Conservation (phyloP, 1,140 invertebrate species). For the Papilio machaon region DNA sequence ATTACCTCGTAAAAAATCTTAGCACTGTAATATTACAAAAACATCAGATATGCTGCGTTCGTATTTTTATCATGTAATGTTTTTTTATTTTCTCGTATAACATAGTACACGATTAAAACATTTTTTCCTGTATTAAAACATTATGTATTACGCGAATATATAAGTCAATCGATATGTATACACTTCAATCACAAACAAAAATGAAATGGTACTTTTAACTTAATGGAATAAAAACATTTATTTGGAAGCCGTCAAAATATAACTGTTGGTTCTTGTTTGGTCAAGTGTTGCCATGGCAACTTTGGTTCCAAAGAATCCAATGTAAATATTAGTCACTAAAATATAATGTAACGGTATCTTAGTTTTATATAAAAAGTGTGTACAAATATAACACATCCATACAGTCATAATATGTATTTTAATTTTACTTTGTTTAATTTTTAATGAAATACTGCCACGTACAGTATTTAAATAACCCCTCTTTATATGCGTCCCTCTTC, state of each 20-base stretch:
- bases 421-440: too few relatives aligned
- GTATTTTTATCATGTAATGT: background rate
- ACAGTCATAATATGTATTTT: too few relatives aligned
- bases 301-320: background rate
- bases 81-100: background rate
- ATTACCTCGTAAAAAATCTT: conserved; percentile 24
- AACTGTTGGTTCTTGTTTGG: background rate
- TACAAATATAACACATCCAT: too few relatives aligned
- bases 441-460: too few relatives aligned
- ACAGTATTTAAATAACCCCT: too few relatives aligned
- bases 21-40: conserved; percentile 15
- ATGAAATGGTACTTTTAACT: conserved; percentile 1
- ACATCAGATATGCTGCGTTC: background rate
- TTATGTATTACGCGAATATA: background rate
- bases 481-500: too few relatives aligned
- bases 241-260: background rate
- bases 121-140: background rate
- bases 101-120: background rate
- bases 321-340: background rate
- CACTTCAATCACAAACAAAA: background rate
- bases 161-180: background rate
- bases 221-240: conserved; percentile 10
- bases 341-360: background rate
- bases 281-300: background rate
- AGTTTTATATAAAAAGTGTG: too few relatives aligned